These are phyloP conservation scores for Antheraea mylitta DNA, from an alignment of 1,140 invertebrate genomes.

Conservation along the genomic window DNA sequence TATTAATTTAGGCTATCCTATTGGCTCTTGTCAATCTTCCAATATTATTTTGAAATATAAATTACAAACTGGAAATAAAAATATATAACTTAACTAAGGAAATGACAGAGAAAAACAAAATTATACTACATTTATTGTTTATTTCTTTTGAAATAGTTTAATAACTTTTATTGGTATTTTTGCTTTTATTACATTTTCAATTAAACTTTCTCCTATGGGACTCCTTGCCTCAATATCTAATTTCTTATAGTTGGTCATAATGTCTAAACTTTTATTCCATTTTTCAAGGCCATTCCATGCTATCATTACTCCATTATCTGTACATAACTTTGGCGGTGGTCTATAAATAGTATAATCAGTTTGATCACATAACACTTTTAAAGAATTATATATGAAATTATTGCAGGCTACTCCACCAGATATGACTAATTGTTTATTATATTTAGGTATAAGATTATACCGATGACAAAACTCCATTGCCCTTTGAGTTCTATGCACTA, in stretches of 20 bases:
- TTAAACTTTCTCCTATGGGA: constrained; percentile 55
- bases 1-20: too few species aligned
- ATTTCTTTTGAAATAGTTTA: constrained; percentile 40
- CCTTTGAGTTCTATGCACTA: constrained; percentile 90
- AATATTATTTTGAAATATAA: too few species aligned
- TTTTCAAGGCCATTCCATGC: constrained; percentile 98
- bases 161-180: constrained; percentile 57
- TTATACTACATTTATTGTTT: neutral
- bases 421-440: constrained; percentile 83
- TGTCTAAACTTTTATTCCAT: constrained; percentile 63
- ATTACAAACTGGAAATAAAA: too few species aligned
- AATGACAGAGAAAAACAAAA: too few species aligned
- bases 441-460: constrained; percentile 80
- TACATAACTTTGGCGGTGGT: constrained; percentile 92
- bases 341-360: constrained; percentile 84
- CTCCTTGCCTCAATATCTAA: constrained; percentile 59
- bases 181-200: constrained; percentile 45
- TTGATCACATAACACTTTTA: constrained; percentile 85
- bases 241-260: constrained; percentile 41
- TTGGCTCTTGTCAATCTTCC: too few species aligned
- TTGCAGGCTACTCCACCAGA: constrained; percentile 98
- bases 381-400: constrained; percentile 86
- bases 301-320: constrained; percentile 99
- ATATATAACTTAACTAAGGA: too few species aligned
- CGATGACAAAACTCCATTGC: constrained; percentile 88